Conservation (phyloP, 2,113 vertebrate species). For the Etia nguti region DNA sequence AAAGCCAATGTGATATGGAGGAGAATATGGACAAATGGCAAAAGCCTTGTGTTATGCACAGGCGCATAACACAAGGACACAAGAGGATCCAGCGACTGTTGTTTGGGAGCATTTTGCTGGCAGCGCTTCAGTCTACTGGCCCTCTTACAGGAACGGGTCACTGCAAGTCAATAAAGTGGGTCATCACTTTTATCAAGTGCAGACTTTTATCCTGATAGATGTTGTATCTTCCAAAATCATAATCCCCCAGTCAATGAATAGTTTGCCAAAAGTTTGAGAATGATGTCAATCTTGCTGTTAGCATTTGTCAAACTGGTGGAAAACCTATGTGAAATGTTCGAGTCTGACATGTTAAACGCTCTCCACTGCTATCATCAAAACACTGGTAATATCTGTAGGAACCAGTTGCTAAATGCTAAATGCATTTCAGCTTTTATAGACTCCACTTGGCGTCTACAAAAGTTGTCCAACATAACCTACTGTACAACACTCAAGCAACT, state of each 20-base stretch:
- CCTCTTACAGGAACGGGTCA: neutral
- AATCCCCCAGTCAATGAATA: neutral
- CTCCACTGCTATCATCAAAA: neutral
- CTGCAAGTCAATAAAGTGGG: neutral
- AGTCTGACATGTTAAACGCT: neutral
- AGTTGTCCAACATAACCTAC: neutral
- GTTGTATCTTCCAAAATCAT: neutral
- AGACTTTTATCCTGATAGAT: neutral
- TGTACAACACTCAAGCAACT: neutral
- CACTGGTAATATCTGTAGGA: neutral
- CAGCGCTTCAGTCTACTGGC: neutral
- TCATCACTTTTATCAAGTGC: neutral
- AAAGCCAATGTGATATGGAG: constrained; percentile 17
- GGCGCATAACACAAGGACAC: neutral
- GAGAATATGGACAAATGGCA: neutral
- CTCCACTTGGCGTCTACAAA: neutral
- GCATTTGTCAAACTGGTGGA: neutral
- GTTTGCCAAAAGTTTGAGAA: neutral
- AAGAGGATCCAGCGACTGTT: neutral
- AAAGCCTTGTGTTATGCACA: neutral
- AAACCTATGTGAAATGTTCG: neutral
- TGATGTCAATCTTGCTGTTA: neutral
- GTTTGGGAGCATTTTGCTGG: neutral
- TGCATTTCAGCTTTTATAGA: neutral
- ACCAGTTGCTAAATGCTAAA: neutral